Evolutionary conservation across 2,797 vertebrate species (phyloP), one percentile per base, ranked within the genome.

Genomic region (Pelochelys cantorii): DNA sequence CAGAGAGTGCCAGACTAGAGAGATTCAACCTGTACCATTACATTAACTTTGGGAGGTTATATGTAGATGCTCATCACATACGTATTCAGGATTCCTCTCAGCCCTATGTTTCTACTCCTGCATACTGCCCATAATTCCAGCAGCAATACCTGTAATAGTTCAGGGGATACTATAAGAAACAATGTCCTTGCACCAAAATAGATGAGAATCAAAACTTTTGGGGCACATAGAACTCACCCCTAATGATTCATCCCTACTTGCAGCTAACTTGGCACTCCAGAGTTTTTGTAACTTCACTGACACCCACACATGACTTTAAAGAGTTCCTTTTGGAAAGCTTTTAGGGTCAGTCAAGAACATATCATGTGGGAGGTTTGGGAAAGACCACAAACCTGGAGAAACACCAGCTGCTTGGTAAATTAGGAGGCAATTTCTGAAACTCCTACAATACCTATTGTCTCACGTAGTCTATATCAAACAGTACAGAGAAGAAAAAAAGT

Each of bases 401-500:
- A 82, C 22, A 29, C 9, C 57, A 0, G 20, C 85, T 59, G 62
- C 81, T 54, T 2, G 2, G 23, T 27, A 85, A 10, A 31, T 54
- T 29, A 17, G 27, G 31, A 31, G 27, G 54, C 11, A 56, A 17
- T 59, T 80, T 81, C 55, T 59, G 55, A 90, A 90, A 81, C 34
- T 18, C 10, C 0, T 31, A 65, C 9, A 83, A 62, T 10, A 74
- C 13, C 48, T 55, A 62, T 34, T 68, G 60, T 60, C 20, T 37
- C 34, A 34, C 11, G 37, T 3, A 42, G 56, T 20, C 91, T 42
- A 13, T 0, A 86, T 56, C 17, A 86, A 87, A 80, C 5, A 80
- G 8, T 2, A 75, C 5, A 34, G 0, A 1, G 14, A 7, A 9
- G 3, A 52, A 88, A 80, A 80, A 55, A 55, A 10, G 2, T 2